Evolutionary conservation across 37 sponge, comb jelly and placozoan species (phyloP).

Genomic region (Diacarnus erythraeanus): DNA sequence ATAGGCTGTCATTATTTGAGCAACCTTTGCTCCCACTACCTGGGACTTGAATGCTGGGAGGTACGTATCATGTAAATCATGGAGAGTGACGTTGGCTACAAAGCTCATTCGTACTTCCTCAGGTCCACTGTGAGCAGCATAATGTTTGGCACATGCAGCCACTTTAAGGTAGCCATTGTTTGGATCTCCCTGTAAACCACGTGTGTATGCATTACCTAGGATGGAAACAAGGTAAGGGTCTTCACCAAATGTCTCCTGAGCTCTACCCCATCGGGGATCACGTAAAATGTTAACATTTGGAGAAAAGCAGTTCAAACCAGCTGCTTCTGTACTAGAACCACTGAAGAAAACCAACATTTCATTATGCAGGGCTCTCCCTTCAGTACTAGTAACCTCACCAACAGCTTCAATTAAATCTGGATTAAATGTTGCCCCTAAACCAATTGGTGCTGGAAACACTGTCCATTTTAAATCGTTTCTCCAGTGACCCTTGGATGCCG

Average conservation of each 20-base stretch:
- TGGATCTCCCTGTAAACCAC: constrained; percentile 60
- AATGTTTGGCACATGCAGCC: constrained; percentile 78
- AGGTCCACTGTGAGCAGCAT: constrained; percentile 75
- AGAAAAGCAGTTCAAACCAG: constrained; percentile 83
- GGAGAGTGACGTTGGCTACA: constrained; percentile 48
- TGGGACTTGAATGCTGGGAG: constrained; percentile 76
- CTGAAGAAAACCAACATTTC: constrained; percentile 40
- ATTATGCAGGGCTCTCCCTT: constrained; percentile 81
- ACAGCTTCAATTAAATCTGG: constrained; percentile 34
- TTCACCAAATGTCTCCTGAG: constrained; percentile 68
- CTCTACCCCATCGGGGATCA: constrained; percentile 79
- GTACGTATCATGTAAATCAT: constrained; percentile 78
- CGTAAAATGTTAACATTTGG: constrained; percentile 80
- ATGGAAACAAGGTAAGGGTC: constrained; percentile 65
- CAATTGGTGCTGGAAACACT: constrained; percentile 81
- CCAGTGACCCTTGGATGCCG: constrained; percentile 63
- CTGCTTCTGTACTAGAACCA: constrained; percentile 78
- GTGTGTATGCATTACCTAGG: constrained; percentile 56
- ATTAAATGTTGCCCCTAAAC: constrained; percentile 72
- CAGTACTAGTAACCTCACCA: constrained; percentile 50
- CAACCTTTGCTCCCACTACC: constrained; percentile 56
- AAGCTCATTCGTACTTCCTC: constrained; percentile 41
- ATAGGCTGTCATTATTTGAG: constrained; percentile 81
- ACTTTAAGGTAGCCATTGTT: constrained; percentile 56
- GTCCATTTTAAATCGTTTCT: constrained; percentile 54